Conservation (phyloP, 2,888 invertebrate genomes). For the Hylaea fasciaria region DNA sequence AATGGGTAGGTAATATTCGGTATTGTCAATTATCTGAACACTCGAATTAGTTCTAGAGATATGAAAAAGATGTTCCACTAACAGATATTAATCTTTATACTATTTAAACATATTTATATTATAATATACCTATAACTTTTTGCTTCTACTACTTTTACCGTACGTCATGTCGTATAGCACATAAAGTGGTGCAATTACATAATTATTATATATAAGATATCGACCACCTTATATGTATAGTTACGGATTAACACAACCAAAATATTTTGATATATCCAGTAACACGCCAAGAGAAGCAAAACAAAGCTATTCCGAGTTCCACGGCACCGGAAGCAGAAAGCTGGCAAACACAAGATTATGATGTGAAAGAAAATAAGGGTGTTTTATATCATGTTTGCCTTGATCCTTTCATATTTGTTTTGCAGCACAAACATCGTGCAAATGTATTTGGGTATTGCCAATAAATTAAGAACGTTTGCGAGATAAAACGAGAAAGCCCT, state of each 20-base stretch:
- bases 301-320: slow-evolving; percentile 73
- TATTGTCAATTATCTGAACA: too few species aligned
- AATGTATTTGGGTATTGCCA: slow-evolving; percentile 11
- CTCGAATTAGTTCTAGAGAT: too few species aligned
- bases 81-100: too few species aligned
- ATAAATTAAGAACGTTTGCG: slow-evolving; percentile 6
- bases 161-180: neutral
- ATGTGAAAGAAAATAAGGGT: slow-evolving; percentile 71
- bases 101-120: too few species aligned
- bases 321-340: slow-evolving; percentile 55
- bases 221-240: too few species aligned
- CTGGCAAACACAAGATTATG: slow-evolving; percentile 71
- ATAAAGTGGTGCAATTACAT: too few species aligned
- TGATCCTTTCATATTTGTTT: slow-evolving; percentile 56
- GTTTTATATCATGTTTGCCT: slow-evolving; percentile 68
- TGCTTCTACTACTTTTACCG: too few species aligned
- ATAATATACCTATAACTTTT: too few species aligned
- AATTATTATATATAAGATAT: too few species aligned
- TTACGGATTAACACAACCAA: neutral
- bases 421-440: slow-evolving; percentile 48
- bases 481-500: too few species aligned
- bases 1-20: too few species aligned
- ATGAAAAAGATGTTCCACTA: too few species aligned
- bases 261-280: slow-evolving; percentile 14
- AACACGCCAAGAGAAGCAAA: slow-evolving; percentile 55